Conservation (phyloP, 2,888 invertebrate species). For the Troilus luridus region DNA sequence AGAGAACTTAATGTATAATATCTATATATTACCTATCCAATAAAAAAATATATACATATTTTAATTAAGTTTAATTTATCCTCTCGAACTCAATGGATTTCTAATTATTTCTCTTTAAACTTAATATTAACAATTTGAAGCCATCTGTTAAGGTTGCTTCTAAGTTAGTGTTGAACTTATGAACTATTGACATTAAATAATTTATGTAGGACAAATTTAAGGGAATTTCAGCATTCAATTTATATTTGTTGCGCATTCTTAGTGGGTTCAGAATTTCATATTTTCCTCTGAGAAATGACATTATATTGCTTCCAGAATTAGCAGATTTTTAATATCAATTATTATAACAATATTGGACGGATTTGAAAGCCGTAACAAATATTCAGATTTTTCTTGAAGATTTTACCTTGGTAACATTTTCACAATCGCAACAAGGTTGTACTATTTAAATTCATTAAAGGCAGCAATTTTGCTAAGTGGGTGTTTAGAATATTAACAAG, state of each 20-base stretch:
- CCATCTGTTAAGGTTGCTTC: too few species aligned
- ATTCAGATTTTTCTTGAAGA: neutral
- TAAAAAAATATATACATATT: neutral
- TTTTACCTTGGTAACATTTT: neutral
- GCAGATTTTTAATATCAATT: too few species aligned
- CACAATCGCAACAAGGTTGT: neutral
- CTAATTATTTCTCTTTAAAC: too few species aligned
- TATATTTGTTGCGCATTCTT: too few species aligned
- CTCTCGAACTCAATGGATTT: neutral
- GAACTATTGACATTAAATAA: neutral
- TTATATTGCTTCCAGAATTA: too few species aligned
- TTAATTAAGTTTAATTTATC: neutral
- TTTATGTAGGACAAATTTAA: neutral
- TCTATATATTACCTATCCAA: neutral
- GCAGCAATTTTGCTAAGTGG: neutral
- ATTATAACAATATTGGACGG: neutral
- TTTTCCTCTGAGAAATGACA: too few species aligned
- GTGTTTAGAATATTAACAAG: slow-evolving; percentile 24
- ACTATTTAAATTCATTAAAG: neutral
- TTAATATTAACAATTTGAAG: too few species aligned
- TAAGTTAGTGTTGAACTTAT: too few species aligned
- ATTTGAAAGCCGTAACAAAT: neutral
- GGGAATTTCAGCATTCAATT: neutral
- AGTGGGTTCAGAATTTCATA: too few species aligned
- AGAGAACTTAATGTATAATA: neutral